phyloP scores from a whole-genome alignment of 1,140 invertebrate species.

The Cepaea nemoralis region DNA sequence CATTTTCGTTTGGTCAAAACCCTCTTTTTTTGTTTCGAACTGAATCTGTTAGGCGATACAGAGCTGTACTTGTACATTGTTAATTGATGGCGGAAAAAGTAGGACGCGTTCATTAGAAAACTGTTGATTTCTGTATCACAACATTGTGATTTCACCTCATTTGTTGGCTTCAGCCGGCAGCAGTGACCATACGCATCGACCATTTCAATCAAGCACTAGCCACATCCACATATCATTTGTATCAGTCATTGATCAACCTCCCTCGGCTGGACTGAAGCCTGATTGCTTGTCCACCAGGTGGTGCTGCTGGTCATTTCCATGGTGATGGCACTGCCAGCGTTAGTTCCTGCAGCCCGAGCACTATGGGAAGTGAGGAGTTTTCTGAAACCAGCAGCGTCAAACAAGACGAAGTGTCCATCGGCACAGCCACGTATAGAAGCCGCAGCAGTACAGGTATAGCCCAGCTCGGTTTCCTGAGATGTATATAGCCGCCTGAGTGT shows the following conservation, averaged over 20 bases:
- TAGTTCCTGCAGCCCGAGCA: constrained; percentile 81
- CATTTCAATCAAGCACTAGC: background rate
- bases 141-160: no score
- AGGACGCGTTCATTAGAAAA: no score
- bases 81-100: no score
- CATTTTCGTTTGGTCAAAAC: no score
- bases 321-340: constrained; percentile 81
- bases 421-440: constrained; percentile 38
- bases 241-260: background rate
- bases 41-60: no score
- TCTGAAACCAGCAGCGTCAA: constrained; percentile 50
- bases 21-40: no score
- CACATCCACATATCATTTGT: background rate
- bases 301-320: background rate
- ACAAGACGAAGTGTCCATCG: constrained; percentile 48
- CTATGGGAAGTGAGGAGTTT: constrained; percentile 64
- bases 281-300: constrained; percentile 32
- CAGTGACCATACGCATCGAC: background rate
- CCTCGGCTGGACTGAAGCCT: constrained; percentile 2
- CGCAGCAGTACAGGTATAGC: constrained; percentile 54
- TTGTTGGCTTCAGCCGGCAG: background rate
- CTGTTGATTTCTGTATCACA: no score
- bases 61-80: no score
- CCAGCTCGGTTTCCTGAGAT: background rate
- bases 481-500: no score